Evolutionary conservation across 2,797 vertebrate species (phyloP), one percentile per base, ranked within the genome.

Genomic region (Neosilurus mollespiculum): DNA sequence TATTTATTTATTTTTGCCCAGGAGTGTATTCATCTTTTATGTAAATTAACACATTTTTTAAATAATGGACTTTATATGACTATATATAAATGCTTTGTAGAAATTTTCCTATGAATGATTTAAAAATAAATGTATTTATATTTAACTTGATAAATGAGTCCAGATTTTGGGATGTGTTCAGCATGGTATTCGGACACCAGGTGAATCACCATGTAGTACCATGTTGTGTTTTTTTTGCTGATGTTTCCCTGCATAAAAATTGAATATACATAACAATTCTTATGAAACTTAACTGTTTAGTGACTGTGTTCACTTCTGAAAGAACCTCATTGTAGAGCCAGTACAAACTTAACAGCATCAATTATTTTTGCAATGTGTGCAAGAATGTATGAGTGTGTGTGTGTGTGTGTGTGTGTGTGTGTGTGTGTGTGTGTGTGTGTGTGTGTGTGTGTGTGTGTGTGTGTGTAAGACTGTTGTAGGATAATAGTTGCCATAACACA

Each of bases 231-330:
- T 56, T 84, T 83, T 70, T 81, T 78, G 84, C 83, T 20, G 43
- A 5, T 61, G 20, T 77, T 3, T 43, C 54, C 11, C 56, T 59
- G 56, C 56, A 9, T 37, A 11, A 59, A 4, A 4, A 59, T 22
- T 61, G 73, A 22, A 14, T 76, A 18, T 12, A 82, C 86, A 84
- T 84, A 85, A 87, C 61, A 26, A 85, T 91, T 85, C 81, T 86
- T 84, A 79, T 88, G 81, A 91, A 91, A 90, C 87, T 90, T 88
- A 86, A 85, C 83, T 81, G 14, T 87, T 73, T 58, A 43, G 62
- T 83, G 73, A 85, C 22, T 61, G 49, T 81, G 62, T 72, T 43
- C 53, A 70, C 64, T 43, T 76, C 37, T 67, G 76, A 72, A 84
- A 75, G 30, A 30, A 30, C 30, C 2, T 1, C 30, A 81, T 53